A percentile compares a stretch with the other conserved stretches of the same genome.
These are phyloP conservation scores for Lasioglossum morio DNA, from an alignment of 2,888 invertebrate species.

Conservation along the genomic window DNA sequence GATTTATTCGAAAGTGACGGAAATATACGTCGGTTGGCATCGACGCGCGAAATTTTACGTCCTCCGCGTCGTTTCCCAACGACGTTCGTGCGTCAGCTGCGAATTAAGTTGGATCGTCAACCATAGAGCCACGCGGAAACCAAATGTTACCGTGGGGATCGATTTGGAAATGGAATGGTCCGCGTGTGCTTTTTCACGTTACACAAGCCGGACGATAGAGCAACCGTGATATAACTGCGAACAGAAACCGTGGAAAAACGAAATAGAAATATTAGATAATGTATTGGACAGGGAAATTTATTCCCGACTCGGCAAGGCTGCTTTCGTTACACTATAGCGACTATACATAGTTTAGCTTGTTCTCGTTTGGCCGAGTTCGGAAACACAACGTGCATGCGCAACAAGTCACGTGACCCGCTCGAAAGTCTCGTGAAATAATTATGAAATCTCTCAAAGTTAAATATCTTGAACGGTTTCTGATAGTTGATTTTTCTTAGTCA, in stretches of 20 bases:
- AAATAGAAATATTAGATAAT: not conserved
- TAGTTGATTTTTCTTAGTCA: not conserved
- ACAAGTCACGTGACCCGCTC: not conserved
- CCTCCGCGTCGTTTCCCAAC: not conserved
- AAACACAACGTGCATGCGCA: slow-evolving; percentile 1
- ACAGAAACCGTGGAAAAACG: not conserved
- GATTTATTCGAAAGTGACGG: slow-evolving; percentile 58
- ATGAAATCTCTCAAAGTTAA: not conserved
- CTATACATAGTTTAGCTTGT: not conserved
- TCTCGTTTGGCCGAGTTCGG: not conserved
- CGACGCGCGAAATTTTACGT: slow-evolving; percentile 26
- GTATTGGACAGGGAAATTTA: not conserved
- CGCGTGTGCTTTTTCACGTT: not conserved
- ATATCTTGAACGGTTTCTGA: not conserved
- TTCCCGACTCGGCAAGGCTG: not conserved
- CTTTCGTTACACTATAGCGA: not conserved
- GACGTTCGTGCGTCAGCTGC: slow-evolving; percentile 8
- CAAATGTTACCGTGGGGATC: not conserved
- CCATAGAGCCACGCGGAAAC: slow-evolving; percentile 16
- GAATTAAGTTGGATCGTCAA: slow-evolving; percentile 23
- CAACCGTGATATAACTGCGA: not conserved
- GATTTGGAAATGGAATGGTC: not conserved
- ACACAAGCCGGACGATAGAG: not conserved
- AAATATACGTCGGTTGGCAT: slow-evolving; percentile 49
- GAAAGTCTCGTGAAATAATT: not conserved